Base-by-base conservation (phyloP, 2,113 vertebrate genomes). In the Emydura subglobosa region DNA sequence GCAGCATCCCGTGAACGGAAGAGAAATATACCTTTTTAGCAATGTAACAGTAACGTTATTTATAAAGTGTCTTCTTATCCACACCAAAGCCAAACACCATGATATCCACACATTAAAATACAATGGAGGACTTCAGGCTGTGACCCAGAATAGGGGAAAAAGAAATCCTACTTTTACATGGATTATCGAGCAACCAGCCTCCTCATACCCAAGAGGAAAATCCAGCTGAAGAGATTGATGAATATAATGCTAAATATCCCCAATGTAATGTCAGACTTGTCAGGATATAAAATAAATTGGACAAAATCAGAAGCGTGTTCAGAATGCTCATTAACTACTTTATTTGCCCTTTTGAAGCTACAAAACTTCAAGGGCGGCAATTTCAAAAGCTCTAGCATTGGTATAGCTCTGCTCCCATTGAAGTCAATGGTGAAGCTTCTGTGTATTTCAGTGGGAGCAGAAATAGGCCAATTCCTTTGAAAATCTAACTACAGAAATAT, bases 71-170 rank as follows among this genome's bases (percentile, higher is more conserved):
- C 84, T 85, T 95, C 83, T 81, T 94, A 79, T 50, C n/a, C 85
- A 47, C 90, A 90, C 54, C 91, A 83, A 91, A 95, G 83, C 92
- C 96, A 68, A 91, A 65, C 94, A 59, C 81, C 95, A 85, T 95
- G 92, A 93, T 94, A 95, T n/a, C 88, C 14, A 7, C 90, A 91
- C 94, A 96, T 96, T 96, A 97, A 96, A 97, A 81, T 79, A 86
- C 74, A 91, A 96, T 86, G 95, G 93, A 85, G 87, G 65, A 86
- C 65, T 95, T 95, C 95, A 93, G 90, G 90, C 91, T 74, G 74
- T 94, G 53, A n/a, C 57, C n/a, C 11, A 85, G 95, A 95, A 92
- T 89, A 12, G 88, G 87, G n/a, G 8, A 55, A 89, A 94, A 88
- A 94, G 93, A 95, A 51, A 68, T 24, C n/a, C 31, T 34, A 51